Conservation (phyloP, 2,888 invertebrate species). For the Dyspetes luteomarginatus region DNA sequence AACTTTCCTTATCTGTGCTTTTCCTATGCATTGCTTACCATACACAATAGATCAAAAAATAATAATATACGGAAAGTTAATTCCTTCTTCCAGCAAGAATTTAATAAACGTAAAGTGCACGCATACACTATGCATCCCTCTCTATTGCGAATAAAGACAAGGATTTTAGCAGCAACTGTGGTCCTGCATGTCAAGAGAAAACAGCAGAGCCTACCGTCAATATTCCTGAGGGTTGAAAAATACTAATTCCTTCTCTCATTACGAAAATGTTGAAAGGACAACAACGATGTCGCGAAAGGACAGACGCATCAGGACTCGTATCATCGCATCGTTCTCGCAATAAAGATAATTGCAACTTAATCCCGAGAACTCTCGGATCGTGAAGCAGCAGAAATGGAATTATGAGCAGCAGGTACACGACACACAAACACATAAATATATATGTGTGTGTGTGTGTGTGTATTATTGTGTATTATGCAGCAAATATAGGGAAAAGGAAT, state of each 20-base stretch:
- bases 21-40: no score
- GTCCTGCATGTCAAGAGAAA: no score
- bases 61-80: no score
- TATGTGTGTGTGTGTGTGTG: background rate
- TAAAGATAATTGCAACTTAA: constrained; percentile 81
- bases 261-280: background rate
- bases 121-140: no score
- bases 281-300: no score
- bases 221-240: background rate
- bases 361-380: constrained; percentile 67
- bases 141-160: no score
- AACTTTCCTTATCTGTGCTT: no score
- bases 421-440: constrained; percentile 1
- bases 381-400: constrained; percentile 15
- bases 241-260: background rate
- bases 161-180: no score
- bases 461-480: no score
- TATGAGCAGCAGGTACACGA: constrained; percentile 29
- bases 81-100: no score
- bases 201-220: background rate
- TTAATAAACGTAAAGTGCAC: no score
- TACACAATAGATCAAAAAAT: no score
- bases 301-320: background rate
- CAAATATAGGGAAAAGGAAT: constrained; percentile 66
- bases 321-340: constrained; percentile 66